These are phyloP conservation scores for Gallinago jamesoni DNA, from an alignment of 2,113 vertebrate species.

Conservation along the genomic window DNA sequence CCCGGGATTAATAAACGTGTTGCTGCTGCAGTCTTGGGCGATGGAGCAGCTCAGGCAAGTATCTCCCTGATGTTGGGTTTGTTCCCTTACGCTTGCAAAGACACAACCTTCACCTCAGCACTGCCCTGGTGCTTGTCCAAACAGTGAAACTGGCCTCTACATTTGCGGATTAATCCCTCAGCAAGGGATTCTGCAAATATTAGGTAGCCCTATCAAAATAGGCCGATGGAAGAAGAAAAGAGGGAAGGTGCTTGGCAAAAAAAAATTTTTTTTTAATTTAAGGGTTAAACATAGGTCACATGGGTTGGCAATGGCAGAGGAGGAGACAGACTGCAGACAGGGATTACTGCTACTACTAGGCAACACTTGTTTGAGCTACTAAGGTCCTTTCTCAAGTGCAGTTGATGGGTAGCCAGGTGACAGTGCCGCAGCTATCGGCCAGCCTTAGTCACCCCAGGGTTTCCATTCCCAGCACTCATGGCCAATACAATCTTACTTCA, in stretches of 20 bases:
- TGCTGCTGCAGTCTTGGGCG: not conserved
- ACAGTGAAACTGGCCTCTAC: not conserved
- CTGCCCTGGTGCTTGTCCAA: not conserved
- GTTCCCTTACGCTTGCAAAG: not conserved
- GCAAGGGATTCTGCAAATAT: not conserved
- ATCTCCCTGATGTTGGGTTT: not conserved
- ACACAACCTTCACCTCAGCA: not conserved
- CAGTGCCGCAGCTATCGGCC: not conserved
- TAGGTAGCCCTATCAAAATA: not conserved
- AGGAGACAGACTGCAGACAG: not conserved
- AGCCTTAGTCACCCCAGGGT: not conserved
- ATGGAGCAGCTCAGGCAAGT: not conserved
- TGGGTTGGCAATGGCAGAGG: not conserved
- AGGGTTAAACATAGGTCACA: not conserved
- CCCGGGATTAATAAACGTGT: not conserved
- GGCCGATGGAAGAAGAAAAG: not conserved
- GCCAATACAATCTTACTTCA: not conserved
- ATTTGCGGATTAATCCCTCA: not conserved
- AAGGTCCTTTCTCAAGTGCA: not conserved
- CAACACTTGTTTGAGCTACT: not conserved
- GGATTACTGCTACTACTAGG: not conserved
- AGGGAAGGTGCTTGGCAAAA: not conserved
- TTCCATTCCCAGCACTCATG: slow-evolving; percentile 27
- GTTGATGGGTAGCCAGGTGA: not conserved
- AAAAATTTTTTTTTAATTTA: not conserved